Conservation (phyloP, 2,888 invertebrate species). For the Hololepta plana region DNA sequence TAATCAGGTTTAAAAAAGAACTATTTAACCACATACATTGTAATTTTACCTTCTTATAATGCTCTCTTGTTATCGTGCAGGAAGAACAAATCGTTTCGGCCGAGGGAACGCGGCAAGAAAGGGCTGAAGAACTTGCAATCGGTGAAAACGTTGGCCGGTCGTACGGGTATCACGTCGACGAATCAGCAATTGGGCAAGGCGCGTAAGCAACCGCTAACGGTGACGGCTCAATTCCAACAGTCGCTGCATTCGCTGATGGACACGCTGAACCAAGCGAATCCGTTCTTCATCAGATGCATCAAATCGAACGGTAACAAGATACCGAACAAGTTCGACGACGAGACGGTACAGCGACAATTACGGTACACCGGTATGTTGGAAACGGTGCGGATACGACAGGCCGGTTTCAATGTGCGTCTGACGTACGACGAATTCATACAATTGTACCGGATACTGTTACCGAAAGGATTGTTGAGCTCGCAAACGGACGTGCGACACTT, state of each 20-base stretch:
- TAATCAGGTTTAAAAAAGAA: too few relatives aligned
- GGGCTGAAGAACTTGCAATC: slow-evolving; percentile 81
- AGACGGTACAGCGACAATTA: slow-evolving; percentile 76
- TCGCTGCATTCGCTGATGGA: slow-evolving; percentile 85
- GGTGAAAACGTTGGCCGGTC: slow-evolving; percentile 75
- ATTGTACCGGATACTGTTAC: slow-evolving; percentile 75
- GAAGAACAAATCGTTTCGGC: slow-evolving; percentile 84
- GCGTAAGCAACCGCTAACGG: slow-evolving; percentile 77
- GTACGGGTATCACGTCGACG: slow-evolving; percentile 42
- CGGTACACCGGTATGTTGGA: slow-evolving; percentile 95
- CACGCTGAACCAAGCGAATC: slow-evolving; percentile 76
- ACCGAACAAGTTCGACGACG: slow-evolving; percentile 83
- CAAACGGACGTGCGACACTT: slow-evolving; percentile 75
- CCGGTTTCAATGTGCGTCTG: slow-evolving; percentile 86
- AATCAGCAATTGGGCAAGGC: slow-evolving; percentile 38
- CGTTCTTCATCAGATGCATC: slow-evolving; percentile 80
- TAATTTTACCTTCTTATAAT: too few relatives aligned
- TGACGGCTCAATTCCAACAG: slow-evolving; percentile 88
- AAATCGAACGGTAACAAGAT: slow-evolving; percentile 90
- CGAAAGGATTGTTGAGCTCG: slow-evolving; percentile 71
- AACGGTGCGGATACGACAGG: slow-evolving; percentile 85
- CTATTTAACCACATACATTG: too few relatives aligned
- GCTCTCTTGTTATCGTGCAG: slow-evolving; percentile 35
- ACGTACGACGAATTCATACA: slow-evolving; percentile 91
- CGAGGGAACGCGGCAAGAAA: slow-evolving; percentile 70